A percentile compares a stretch with the other conserved stretches of the same genome.
phyloP scores from a whole-genome alignment of 2,888 invertebrate genomes.

The Cheiracanthium punctorium region DNA sequence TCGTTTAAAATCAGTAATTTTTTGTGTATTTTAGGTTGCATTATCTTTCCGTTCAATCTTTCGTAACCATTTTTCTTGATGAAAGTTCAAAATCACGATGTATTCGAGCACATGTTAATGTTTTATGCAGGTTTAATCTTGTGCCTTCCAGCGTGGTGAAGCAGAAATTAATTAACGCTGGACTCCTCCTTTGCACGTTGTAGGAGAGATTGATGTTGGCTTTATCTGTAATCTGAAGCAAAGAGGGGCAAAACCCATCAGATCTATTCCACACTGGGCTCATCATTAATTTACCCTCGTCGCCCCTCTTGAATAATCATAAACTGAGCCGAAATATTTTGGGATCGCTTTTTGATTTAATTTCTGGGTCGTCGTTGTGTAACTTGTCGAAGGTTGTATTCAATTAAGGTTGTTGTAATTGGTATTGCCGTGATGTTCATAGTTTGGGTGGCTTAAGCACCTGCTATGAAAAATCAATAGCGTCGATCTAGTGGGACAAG shows the following conservation, averaged over 20 bases:
- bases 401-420: not conserved
- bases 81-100: not conserved
- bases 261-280: constrained; percentile 53
- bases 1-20: too few relatives aligned
- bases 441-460: not conserved
- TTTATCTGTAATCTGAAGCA: constrained; percentile 65
- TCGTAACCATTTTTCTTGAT: not conserved
- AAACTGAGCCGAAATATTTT: not conserved
- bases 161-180: constrained; percentile 10
- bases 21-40: not conserved
- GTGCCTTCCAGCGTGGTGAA: not conserved
- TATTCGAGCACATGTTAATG: not conserved
- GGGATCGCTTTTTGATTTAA: not conserved
- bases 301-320: constrained; percentile 4
- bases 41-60: not conserved
- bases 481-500: not conserved
- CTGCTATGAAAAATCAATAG: not conserved
- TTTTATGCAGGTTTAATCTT: not conserved
- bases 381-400: not conserved
- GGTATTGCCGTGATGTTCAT: not conserved
- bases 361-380: constrained; percentile 8
- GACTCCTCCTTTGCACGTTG: constrained; percentile 18
- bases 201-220: constrained; percentile 57
- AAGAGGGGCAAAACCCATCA: constrained; percentile 28
- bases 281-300: constrained; percentile 51